phyloP scores from a whole-genome alignment of 2,888 invertebrate genomes.

The Brachyptera putata region DNA sequence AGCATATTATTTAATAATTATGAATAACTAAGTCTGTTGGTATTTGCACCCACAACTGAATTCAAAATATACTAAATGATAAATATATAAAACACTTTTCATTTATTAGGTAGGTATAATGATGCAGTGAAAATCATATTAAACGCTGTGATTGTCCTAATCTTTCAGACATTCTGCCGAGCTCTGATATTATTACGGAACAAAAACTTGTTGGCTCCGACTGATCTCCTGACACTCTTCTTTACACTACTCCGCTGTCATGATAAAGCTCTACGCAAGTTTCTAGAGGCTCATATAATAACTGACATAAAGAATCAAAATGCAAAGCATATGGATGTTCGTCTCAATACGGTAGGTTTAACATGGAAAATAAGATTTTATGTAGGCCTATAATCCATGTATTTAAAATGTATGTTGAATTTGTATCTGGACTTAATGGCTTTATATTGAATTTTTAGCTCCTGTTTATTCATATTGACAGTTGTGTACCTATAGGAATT shows the following conservation, averaged over 20 bases:
- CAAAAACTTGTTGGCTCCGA: slow-evolving; percentile 83
- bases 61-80: no score
- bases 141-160: no score
- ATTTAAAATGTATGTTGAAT: no score
- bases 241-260: slow-evolving; percentile 87
- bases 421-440: no score
- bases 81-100: no score
- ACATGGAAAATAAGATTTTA: not conserved
- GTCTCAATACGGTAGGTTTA: slow-evolving; percentile 66
- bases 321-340: slow-evolving; percentile 86
- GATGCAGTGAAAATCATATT: no score
- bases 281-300: slow-evolving; percentile 86
- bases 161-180: slow-evolving; percentile 82
- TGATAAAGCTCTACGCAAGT: slow-evolving; percentile 83
- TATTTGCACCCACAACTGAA: not conserved
- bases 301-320: slow-evolving; percentile 94
- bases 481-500: no score
- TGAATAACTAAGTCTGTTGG: no score
- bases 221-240: slow-evolving; percentile 83
- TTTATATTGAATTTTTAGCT: no score
- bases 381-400: slow-evolving; percentile 21
- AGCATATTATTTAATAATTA: slow-evolving; percentile 14
- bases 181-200: slow-evolving; percentile 91
- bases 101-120: no score
- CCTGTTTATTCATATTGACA: no score